Evolutionary conservation across 2,113 vertebrate species (phyloP).

Genomic region (Speoplatyrhinus poulsoni): DNA sequence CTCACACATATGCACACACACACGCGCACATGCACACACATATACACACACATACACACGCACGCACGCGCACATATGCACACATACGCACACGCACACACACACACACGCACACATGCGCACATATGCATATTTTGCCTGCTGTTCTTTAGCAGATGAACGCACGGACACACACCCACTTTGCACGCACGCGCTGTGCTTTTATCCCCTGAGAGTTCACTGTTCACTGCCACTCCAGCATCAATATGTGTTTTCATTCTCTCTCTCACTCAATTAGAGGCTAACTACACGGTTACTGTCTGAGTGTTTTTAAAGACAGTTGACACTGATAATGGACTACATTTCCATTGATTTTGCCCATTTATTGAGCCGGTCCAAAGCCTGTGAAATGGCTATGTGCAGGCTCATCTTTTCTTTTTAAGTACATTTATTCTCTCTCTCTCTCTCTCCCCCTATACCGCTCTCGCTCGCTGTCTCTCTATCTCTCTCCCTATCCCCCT

Average conservation of each 20-base stretch:
- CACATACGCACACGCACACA: not conserved
- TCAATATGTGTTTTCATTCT: not conserved
- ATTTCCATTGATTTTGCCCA: constrained; percentile 15
- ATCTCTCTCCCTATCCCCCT: not conserved
- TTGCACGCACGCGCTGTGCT: not conserved
- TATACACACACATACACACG: not conserved
- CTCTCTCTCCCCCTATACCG: not conserved
- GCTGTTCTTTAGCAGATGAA: not conserved
- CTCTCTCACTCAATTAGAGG: constrained; percentile 15
- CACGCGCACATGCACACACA: not conserved
- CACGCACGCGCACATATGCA: not conserved
- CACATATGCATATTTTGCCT: not conserved
- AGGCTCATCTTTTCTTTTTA: not conserved
- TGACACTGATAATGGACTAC: not conserved
- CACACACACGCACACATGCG: not conserved
- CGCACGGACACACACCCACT: not conserved
- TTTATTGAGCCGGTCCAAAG: constrained; percentile 5
- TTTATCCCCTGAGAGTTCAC: not conserved
- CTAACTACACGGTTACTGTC: constrained; percentile 7
- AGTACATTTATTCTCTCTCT: constrained; percentile 7
- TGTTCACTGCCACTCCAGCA: constrained; percentile 2
- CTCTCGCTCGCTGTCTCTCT: not conserved
- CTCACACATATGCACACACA: not conserved
- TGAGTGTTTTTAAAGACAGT: constrained; percentile 16
- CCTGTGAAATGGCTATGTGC: constrained; percentile 12